Percentiles rank a stretch among this genome's conserved stretches.
Conservation (phyloP, 2,113 vertebrate species). For the Indri indri region DNA sequence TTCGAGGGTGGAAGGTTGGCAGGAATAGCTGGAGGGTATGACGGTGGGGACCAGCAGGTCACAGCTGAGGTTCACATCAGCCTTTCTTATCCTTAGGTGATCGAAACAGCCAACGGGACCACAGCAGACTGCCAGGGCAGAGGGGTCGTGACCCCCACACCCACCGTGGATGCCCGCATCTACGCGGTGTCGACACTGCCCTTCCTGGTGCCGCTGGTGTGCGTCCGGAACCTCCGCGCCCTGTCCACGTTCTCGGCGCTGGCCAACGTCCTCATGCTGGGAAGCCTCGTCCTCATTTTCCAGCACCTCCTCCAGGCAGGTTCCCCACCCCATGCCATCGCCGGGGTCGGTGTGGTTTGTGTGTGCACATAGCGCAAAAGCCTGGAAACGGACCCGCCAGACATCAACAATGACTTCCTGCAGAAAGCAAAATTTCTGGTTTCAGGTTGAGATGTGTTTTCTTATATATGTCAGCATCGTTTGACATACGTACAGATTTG, state of each 20-base stretch:
- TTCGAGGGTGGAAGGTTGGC: background rate
- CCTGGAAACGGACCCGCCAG: rapidly evolving
- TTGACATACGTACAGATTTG: background rate
- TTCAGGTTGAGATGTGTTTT: background rate
- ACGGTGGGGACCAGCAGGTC: background rate
- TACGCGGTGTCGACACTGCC: constrained; percentile 87
- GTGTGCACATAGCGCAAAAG: background rate
- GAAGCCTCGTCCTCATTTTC: constrained; percentile 87
- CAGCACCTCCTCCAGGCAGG: constrained; percentile 80
- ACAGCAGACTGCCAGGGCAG: constrained; percentile 82
- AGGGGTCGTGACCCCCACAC: constrained; percentile 76
- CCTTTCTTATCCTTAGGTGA: constrained; percentile 77
- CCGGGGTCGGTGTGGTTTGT: background rate
- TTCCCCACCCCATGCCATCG: background rate
- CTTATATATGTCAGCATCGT: background rate
- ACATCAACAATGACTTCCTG: background rate
- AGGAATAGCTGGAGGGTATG: background rate
- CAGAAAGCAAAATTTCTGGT: background rate
- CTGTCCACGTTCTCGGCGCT: constrained; percentile 85
- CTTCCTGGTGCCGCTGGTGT: constrained; percentile 82
- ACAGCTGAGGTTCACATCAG: background rate
- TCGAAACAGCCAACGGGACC: constrained; percentile 86
- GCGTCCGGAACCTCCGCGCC: constrained; percentile 84
- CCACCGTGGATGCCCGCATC: constrained; percentile 84
- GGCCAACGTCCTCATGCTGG: constrained; percentile 84